These are phyloP conservation scores for Chrysaora quinquecirrha DNA, from an alignment of 30 jellyfish, hydroid and myxozoan genomes.

Conservation along the genomic window DNA sequence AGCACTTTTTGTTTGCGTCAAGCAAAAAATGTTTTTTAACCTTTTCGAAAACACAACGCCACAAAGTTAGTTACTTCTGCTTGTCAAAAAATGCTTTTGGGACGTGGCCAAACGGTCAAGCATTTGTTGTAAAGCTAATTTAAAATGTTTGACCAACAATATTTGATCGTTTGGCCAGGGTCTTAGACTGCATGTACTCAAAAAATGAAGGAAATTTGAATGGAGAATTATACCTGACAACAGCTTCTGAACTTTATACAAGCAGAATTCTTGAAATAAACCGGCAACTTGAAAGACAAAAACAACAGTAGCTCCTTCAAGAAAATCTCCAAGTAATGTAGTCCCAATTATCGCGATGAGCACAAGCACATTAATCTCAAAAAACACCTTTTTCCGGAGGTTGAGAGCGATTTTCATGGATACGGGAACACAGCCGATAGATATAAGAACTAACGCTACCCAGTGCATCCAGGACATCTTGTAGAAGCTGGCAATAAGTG, in stretches of 20 bases:
- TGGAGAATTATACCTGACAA: constrained; percentile 34
- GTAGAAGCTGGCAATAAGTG: constrained; percentile 7
- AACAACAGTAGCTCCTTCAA: constrained; percentile 53
- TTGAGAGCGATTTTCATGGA: constrained; percentile 7
- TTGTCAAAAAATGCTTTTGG: too few relatives aligned
- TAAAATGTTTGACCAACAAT: too few relatives aligned
- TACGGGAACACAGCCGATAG: constrained; percentile 54
- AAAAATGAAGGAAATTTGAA: too few relatives aligned
- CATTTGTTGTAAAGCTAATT: too few relatives aligned
- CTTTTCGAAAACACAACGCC: too few relatives aligned
- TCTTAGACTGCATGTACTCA: too few relatives aligned
- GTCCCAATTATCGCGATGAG: constrained; percentile 50
- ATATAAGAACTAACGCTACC: constrained; percentile 44
- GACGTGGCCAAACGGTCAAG: too few relatives aligned
- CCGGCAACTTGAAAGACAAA: constrained; percentile 58
- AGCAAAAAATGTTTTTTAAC: too few relatives aligned
- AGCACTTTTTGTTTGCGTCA: too few relatives aligned
- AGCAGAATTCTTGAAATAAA: constrained; percentile 18
- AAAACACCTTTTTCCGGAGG: constrained; percentile 18
- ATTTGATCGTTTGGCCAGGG: too few relatives aligned
- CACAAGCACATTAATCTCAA: constrained; percentile 54
- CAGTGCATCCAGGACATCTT: constrained; percentile 6
- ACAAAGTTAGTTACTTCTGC: too few relatives aligned
- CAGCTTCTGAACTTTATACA: constrained; percentile 36
- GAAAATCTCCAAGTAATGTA: constrained; percentile 32